These are phyloP conservation scores for Marmota monax DNA, from an alignment of 2,113 vertebrate genomes.

Conservation along the genomic window DNA sequence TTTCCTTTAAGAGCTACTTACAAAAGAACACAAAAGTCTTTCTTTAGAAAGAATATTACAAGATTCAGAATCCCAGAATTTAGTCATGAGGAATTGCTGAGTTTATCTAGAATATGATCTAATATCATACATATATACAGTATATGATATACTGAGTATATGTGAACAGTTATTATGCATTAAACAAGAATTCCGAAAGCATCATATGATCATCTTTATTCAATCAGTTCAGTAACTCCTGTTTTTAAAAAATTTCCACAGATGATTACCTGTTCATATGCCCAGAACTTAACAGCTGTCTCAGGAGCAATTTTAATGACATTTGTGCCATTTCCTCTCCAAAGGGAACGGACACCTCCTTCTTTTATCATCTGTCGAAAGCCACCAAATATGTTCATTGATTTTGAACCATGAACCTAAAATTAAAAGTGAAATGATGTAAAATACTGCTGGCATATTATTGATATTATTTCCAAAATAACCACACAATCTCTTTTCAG, in stretches of 20 bases:
- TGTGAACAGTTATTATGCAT: neutral
- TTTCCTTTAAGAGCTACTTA: conserved; percentile 16
- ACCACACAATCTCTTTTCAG: neutral
- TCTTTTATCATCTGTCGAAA: conserved; percentile 95
- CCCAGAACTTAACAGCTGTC: conserved; percentile 97
- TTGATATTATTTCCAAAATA: neutral
- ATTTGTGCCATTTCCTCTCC: conserved; percentile 97
- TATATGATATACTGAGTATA: no score
- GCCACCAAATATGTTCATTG: conserved; percentile 91
- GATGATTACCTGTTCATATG: conserved; percentile 94
- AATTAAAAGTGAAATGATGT: conserved; percentile 53
- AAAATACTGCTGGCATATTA: neutral
- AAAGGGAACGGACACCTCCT: conserved; percentile 93
- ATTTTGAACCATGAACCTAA: conserved; percentile 94
- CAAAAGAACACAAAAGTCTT: neutral
- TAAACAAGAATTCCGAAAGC: neutral
- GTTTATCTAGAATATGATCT: neutral
- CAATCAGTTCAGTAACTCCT: neutral
- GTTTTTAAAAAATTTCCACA: conserved; percentile 37
- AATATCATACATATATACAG: no score
- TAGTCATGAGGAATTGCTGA: neutral
- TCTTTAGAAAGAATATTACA: neutral
- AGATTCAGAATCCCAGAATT: conserved; percentile 32
- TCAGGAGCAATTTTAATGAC: conserved; percentile 98
- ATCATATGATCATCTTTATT: neutral